phyloP scores from a whole-genome alignment of 92 coral and sea anemone species.

The Metridium senile region DNA sequence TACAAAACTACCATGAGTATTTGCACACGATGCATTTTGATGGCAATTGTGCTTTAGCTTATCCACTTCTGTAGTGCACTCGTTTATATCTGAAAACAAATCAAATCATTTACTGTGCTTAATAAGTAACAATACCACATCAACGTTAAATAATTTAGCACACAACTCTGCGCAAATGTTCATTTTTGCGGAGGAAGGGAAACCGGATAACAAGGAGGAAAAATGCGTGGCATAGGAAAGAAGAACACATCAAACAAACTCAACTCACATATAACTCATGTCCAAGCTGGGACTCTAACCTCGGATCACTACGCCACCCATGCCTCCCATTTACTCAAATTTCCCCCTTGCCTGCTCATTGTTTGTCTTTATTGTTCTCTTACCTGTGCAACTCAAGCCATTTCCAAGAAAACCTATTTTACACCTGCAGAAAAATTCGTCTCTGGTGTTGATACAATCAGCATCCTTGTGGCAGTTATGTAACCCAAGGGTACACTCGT shows the following conservation, averaged over 20 bases:
- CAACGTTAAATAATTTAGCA: too few relatives aligned
- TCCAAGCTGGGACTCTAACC: too few relatives aligned
- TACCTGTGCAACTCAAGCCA: conserved; percentile 74
- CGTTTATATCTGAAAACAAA: conserved; percentile 58
- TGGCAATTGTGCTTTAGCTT: conserved; percentile 74
- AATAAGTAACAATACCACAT: neutral
- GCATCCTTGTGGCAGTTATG: conserved; percentile 83
- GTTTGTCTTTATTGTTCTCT: neutral
- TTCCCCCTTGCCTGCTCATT: neutral
- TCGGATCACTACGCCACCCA: too few relatives aligned
- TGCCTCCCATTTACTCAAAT: neutral
- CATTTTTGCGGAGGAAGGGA: too few relatives aligned
- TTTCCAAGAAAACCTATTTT: conserved; percentile 75
- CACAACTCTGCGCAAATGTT: too few relatives aligned
- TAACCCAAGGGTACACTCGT: conserved; percentile 68
- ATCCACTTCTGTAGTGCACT: conserved; percentile 49
- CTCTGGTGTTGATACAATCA: conserved; percentile 64
- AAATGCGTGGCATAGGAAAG: too few relatives aligned
- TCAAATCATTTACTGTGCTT: too few relatives aligned
- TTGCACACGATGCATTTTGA: conserved; percentile 75
- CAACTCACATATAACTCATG: too few relatives aligned
- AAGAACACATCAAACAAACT: too few relatives aligned
- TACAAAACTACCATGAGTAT: conserved; percentile 65
- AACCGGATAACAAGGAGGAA: too few relatives aligned
- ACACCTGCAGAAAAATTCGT: conserved; percentile 72